These are phyloP conservation scores for Octomys mimax DNA, from an alignment of 2,797 vertebrate genomes.

Conservation along the genomic window DNA sequence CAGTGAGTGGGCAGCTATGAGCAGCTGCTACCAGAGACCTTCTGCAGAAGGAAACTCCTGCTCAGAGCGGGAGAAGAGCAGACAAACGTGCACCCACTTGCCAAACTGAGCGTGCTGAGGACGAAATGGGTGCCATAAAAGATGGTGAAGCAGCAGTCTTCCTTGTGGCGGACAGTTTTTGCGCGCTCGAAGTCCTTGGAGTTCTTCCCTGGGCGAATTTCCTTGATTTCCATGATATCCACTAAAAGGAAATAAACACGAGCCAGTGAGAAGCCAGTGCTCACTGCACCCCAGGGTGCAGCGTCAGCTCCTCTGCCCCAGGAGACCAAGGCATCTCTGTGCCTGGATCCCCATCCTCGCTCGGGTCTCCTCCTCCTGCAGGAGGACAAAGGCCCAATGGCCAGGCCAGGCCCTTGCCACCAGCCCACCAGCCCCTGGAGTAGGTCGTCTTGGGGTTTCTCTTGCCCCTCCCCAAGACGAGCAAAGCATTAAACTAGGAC, in stretches of 20 bases:
- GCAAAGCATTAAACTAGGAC: not conserved
- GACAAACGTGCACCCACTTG: slow-evolving; percentile 89
- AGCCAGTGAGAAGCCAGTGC: slow-evolving; percentile 57
- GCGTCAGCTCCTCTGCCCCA: not conserved
- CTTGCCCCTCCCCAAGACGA: not conserved
- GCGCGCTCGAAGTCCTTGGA: slow-evolving; percentile 97
- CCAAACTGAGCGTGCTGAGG: slow-evolving; percentile 96
- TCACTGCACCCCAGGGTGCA: rapidly evolving
- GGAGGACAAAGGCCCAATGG: not conserved
- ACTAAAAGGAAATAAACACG: slow-evolving; percentile 88
- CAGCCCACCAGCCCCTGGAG: not conserved
- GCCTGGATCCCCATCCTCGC: not conserved
- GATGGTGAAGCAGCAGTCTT: slow-evolving; percentile 95
- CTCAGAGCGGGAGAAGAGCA: not conserved
- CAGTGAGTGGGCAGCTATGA: rapidly evolving
- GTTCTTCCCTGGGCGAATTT: slow-evolving; percentile 95
- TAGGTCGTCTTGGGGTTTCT: not conserved
- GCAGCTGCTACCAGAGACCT: not conserved
- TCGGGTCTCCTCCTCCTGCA: not conserved
- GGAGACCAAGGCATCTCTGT: not conserved
- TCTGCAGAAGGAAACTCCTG: not conserved
- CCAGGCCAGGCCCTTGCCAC: no score
- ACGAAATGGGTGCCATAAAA: slow-evolving; percentile 97
- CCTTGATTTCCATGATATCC: slow-evolving; percentile 97
- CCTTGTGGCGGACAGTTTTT: slow-evolving; percentile 88